Base-by-base conservation (phyloP, 2,797 vertebrate species). In the Acipenser oxyrinchus region DNA sequence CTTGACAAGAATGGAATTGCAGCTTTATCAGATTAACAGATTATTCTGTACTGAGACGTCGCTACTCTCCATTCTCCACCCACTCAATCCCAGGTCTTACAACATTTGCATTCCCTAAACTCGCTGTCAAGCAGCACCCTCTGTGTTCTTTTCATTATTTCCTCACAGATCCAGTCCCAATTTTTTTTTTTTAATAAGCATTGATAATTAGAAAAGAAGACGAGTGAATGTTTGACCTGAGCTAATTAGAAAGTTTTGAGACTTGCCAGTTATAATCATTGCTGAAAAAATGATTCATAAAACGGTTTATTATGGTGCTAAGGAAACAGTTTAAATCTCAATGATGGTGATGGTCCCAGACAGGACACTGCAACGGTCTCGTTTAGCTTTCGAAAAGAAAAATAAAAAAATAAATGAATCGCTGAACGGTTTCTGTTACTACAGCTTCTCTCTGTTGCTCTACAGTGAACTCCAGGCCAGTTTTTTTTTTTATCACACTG, bases 181-280 rank as follows among this genome's bases (percentile, higher is more conserved):
- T 79, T 73, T 71, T 72, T 37, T 37, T 48, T 8, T 62, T 72
- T 48, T 79, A 87, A 86, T 79, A 82, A 79, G 82, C 80, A 71
- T 80, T 69, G 72, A 87, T 86, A 87, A 89, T 88, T 87, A 87
- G 81, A 81, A 72, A 74, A 77, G 84, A 86, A 86, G 75, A 81
- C 79, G 82, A 77, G 78, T 81, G 83, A 85, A 83, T 86, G 81
- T 89, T 87, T 90, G 88, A 90, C 88, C 87, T 76, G 73, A 78
- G 81, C 82, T 89, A 89, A 89, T 91, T 88, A 88, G 82, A 88
- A 90, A 89, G 87, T 91, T 88, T 89, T 84, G 84, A 83, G 82
- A 81, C 83, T 83, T 82, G 82, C 85, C 83, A 82, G 83, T 77
- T 71, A 77, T 83, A 86, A 84, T 85, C 84, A 84, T 79, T 76